Percentiles rank a stretch among this genome's conserved stretches.
These are phyloP conservation scores for Pseudomyrmex pallidus DNA, from an alignment of 1,140 invertebrate genomes.

Conservation along the genomic window DNA sequence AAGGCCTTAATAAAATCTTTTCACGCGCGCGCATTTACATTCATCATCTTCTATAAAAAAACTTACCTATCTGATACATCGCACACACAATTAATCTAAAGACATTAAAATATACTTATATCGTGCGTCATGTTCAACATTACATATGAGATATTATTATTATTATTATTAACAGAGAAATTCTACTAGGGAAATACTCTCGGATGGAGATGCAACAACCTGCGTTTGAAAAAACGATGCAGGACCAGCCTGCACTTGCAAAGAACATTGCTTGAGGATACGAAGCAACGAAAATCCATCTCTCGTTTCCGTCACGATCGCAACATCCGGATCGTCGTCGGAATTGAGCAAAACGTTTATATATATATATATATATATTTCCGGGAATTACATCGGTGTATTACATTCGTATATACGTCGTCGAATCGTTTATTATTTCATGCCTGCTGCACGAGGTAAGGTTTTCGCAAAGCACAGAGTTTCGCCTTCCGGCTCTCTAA, in stretches of 20 bases:
- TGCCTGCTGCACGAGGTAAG: constrained; percentile 67
- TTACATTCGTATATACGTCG: background rate
- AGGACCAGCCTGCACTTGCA: constrained; percentile 46
- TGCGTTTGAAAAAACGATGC: constrained; percentile 19
- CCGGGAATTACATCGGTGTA: background rate
- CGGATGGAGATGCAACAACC: background rate
- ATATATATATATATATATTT: too few relatives aligned
- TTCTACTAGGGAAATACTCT: background rate
- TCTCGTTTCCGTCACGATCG: constrained; percentile 37
- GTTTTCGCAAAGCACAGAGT: constrained; percentile 66
- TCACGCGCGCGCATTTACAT: constrained; percentile 1
- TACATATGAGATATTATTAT: constrained; percentile 7
- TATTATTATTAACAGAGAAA: background rate
- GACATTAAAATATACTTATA: constrained; percentile 36
- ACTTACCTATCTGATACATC: constrained; percentile 50
- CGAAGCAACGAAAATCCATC: constrained; percentile 12
- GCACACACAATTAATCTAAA: constrained; percentile 25
- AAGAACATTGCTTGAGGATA: constrained; percentile 5
- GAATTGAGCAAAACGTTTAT: constrained; percentile 37
- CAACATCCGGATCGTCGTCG: constrained; percentile 3
- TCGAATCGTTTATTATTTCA: constrained; percentile 69
- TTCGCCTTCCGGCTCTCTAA: constrained; percentile 58
- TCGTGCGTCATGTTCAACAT: constrained; percentile 49
- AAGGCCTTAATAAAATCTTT: constrained; percentile 41
- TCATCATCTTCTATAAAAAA: constrained; percentile 54